Evolutionary conservation across 1,140 invertebrate species (phyloP).

Genomic region (Paralvinella palmiformis): DNA sequence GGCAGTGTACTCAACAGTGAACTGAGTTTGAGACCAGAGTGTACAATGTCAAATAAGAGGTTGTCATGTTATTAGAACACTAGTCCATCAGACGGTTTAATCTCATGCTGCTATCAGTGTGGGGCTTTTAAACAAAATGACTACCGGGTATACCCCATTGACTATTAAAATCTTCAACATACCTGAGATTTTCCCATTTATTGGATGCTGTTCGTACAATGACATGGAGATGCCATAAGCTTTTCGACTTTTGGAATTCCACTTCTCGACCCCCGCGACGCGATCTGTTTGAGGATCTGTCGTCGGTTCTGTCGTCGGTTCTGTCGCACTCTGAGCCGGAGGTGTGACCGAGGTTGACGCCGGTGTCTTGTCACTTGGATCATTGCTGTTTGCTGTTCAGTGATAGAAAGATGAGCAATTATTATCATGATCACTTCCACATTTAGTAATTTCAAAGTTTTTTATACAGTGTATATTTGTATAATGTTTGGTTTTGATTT

Average conservation of each 20-base stretch:
- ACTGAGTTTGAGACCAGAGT: background rate
- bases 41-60: background rate
- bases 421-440: too few relatives aligned
- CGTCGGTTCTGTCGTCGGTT: background rate
- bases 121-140: background rate
- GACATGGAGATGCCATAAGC: conserved; percentile 48
- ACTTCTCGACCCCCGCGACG: conserved; percentile 32
- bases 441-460: too few relatives aligned
- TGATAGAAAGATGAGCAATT: too few relatives aligned
- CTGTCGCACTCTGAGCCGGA: background rate
- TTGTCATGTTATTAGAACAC: background rate
- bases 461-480: too few relatives aligned
- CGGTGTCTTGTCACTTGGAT: too few relatives aligned
- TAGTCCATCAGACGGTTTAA: too few relatives aligned
- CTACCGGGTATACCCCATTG: background rate
- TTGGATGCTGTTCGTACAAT: conserved; percentile 48
- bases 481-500: too few relatives aligned
- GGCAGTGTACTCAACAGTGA: background rate
- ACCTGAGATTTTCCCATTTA: conserved; percentile 49
- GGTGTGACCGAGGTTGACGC: too few relatives aligned
- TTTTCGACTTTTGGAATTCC: conserved; percentile 43
- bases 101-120: too few relatives aligned
- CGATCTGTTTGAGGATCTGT: background rate
- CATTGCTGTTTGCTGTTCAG: too few relatives aligned
- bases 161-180: background rate